Evolutionary conservation across 2,888 invertebrate genomes (phyloP).

Genomic region (Caprella mutica): DNA sequence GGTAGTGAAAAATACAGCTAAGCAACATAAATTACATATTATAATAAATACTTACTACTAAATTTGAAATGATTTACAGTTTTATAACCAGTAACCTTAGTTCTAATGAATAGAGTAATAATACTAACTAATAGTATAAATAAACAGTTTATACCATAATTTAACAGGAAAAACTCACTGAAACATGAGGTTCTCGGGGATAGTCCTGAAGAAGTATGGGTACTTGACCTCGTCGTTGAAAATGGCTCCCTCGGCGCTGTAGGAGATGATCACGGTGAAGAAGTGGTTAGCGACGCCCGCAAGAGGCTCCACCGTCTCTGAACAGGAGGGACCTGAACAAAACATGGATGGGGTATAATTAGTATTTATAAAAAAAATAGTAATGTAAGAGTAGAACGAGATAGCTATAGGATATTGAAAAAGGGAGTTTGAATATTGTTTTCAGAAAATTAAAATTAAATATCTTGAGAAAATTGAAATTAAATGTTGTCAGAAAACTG

Average conservation of each 20-base stretch:
- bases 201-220: conserved; percentile 67
- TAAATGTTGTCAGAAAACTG: too few relatives aligned
- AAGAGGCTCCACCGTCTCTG: conserved; percentile 66
- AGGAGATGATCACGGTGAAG: conserved; percentile 59
- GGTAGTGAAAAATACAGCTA: too few relatives aligned
- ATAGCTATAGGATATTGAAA: background rate
- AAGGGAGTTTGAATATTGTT: too few relatives aligned
- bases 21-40: too few relatives aligned
- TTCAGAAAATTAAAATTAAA: too few relatives aligned
- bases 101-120: too few relatives aligned
- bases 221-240: conserved; percentile 57
- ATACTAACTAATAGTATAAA: too few relatives aligned
- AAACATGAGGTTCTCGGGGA: conserved; percentile 63
- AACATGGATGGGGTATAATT: background rate
- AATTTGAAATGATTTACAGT: too few relatives aligned
- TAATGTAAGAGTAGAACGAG: background rate
- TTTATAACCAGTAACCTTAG: too few relatives aligned
- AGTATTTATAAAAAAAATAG: background rate
- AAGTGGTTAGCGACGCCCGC: conserved; percentile 64
- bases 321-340: conserved; percentile 57
- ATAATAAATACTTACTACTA: too few relatives aligned
- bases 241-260: conserved; percentile 63
- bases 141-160: too few relatives aligned
- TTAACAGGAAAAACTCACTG: conserved; percentile 41
- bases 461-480: too few relatives aligned